These are phyloP conservation scores for Chromis chromis DNA, from an alignment of 2,797 vertebrate species.

Conservation along the genomic window DNA sequence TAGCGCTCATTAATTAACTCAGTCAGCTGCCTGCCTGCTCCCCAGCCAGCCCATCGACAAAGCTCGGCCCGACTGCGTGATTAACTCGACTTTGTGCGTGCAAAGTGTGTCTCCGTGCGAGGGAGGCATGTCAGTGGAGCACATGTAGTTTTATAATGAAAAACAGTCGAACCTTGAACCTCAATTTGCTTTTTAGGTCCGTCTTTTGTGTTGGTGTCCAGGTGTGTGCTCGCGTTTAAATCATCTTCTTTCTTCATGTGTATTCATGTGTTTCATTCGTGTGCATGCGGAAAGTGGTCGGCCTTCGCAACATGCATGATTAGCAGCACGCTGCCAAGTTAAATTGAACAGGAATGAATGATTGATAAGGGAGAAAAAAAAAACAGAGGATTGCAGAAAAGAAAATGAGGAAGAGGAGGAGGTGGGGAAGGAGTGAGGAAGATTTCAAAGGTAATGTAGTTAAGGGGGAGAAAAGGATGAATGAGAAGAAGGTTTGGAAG, in stretches of 20 bases:
- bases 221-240: background rate
- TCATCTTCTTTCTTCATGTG: background rate
- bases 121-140: background rate
- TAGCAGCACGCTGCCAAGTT: constrained; percentile 9
- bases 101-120: background rate
- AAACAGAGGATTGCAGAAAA: constrained; percentile 19
- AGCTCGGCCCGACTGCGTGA: constrained; percentile 47
- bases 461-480: constrained; percentile 17
- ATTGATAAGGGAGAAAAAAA: constrained; percentile 37
- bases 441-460: constrained; percentile 34
- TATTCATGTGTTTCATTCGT: constrained; percentile 36
- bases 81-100: constrained; percentile 45
- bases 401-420: constrained; percentile 5
- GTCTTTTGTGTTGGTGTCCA: background rate
- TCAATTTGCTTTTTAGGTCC: constrained; percentile 1
- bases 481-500: constrained; percentile 6
- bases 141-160: constrained; percentile 49
- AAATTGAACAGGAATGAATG: constrained; percentile 45
- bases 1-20: constrained; percentile 80
- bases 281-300: constrained; percentile 35
- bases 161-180: constrained; percentile 30
- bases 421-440: constrained; percentile 12
- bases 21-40: constrained; percentile 53
- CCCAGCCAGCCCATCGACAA: constrained; percentile 53
- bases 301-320: constrained; percentile 37